phyloP scores from a whole-genome alignment of 2,797 vertebrate species.

The Tolypeutes matacus region DNA sequence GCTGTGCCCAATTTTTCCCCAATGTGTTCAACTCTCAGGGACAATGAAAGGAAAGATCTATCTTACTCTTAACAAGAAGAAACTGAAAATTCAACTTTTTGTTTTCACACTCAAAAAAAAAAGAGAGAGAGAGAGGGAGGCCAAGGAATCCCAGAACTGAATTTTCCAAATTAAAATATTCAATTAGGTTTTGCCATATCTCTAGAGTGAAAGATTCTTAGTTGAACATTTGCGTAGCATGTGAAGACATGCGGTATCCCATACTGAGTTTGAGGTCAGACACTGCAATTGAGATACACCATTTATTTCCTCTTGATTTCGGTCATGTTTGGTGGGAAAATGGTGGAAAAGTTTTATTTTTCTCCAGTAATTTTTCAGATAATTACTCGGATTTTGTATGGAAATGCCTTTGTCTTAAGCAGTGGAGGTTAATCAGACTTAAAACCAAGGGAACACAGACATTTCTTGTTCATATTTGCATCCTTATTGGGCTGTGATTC shows the following conservation, averaged over 20 bases:
- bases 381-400: slow-evolving; percentile 42
- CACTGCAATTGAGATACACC: slow-evolving; percentile 79
- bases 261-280: slow-evolving; percentile 86
- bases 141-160: slow-evolving; percentile 56
- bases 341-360: slow-evolving; percentile 23
- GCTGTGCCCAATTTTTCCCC: slow-evolving; percentile 82
- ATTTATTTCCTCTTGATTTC: slow-evolving; percentile 59
- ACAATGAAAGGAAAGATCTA: slow-evolving; percentile 79
- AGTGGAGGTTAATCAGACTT: background rate
- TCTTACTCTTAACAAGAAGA: slow-evolving; percentile 84
- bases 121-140: rapidly evolving
- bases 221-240: slow-evolving; percentile 82
- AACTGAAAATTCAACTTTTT: slow-evolving; percentile 80
- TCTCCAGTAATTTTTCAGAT: slow-evolving; percentile 40
- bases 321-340: slow-evolving; percentile 11
- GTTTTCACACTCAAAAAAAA: slow-evolving; percentile 45
- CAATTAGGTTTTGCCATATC: slow-evolving; percentile 83
- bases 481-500: background rate
- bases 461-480: background rate
- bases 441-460: background rate
- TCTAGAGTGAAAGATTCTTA: slow-evolving; percentile 78
- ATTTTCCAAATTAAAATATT: slow-evolving; percentile 87
- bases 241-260: slow-evolving; percentile 85
- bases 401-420: background rate
- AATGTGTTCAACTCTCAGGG: slow-evolving; percentile 81